Conservation (phyloP, 2,113 vertebrate species). For the Megalops atlanticus region DNA sequence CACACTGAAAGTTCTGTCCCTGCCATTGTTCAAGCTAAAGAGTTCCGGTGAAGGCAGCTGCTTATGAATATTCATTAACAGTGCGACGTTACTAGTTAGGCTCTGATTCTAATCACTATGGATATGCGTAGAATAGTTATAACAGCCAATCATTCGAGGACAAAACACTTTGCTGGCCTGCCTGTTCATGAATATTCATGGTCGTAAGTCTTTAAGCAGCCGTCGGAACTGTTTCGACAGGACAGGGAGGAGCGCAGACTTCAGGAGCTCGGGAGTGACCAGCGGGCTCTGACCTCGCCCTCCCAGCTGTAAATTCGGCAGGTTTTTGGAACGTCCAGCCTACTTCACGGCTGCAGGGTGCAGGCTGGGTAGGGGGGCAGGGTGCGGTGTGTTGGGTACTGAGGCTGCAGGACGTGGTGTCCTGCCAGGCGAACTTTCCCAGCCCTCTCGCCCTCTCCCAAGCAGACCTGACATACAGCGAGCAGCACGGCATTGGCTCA, state of each 20-base stretch:
- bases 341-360: too few species aligned
- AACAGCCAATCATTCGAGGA: constrained; percentile 5
- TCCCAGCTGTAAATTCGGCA: background rate
- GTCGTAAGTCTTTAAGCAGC: background rate
- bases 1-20: background rate
- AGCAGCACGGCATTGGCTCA: background rate
- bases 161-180: background rate
- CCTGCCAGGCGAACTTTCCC: background rate
- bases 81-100: background rate
- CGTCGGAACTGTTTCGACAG: background rate
- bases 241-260: background rate
- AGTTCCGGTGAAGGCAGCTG: background rate
- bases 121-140: constrained; percentile 5
- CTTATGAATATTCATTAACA: background rate
- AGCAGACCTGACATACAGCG: background rate
- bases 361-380: background rate
- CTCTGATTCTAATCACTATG: constrained; percentile 9
- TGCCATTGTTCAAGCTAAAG: background rate
- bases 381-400: too few species aligned
- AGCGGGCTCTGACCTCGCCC: background rate
- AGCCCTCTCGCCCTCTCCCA: background rate
- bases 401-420: too few species aligned
- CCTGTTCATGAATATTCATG: background rate
- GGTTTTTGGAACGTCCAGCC: background rate
- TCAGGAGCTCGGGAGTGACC: background rate